A percentile compares a stretch with the other conserved stretches of the same genome.
Conservation (phyloP, 2,888 invertebrate species). For the Megastigmus dorsalis region DNA sequence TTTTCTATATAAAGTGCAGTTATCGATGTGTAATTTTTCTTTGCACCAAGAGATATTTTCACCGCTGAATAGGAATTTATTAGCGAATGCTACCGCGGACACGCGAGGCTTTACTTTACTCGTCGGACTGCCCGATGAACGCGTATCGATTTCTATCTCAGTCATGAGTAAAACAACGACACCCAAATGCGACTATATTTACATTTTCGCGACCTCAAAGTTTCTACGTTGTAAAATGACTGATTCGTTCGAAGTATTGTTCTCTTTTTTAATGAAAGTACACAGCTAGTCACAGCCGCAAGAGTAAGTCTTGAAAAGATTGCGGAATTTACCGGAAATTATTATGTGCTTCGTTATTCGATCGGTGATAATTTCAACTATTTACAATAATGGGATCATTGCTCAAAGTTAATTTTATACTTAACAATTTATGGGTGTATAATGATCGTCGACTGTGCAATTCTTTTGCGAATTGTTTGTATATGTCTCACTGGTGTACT, state of each 20-base stretch:
- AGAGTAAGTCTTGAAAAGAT: background rate
- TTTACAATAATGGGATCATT: background rate
- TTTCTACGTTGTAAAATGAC: background rate
- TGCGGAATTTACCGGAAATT: background rate
- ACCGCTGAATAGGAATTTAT: too few species aligned
- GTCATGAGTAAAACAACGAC: too few species aligned
- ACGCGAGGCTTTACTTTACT: too few species aligned
- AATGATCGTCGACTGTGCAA: slow-evolving; percentile 39
- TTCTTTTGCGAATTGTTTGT: slow-evolving; percentile 39
- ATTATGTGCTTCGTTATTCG: background rate
- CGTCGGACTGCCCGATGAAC: too few species aligned
- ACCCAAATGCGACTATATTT: too few species aligned
- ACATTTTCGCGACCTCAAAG: too few species aligned
- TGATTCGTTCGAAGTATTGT: background rate
- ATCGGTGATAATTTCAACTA: background rate
- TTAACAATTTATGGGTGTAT: slow-evolving; percentile 24
- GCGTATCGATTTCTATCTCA: too few species aligned
- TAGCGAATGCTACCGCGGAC: too few species aligned
- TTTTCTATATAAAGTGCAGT: too few species aligned
- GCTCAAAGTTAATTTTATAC: slow-evolving; percentile 22
- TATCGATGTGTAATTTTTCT: too few species aligned
- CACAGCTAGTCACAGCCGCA: too few species aligned
- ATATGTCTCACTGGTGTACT: slow-evolving; percentile 26
- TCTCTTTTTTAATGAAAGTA: background rate
- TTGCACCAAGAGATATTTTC: too few species aligned